A percentile compares a stretch with the other conserved stretches of the same genome.
Evolutionary conservation across 2,113 vertebrate species (phyloP).

Genomic region (Sula dactylatra): DNA sequence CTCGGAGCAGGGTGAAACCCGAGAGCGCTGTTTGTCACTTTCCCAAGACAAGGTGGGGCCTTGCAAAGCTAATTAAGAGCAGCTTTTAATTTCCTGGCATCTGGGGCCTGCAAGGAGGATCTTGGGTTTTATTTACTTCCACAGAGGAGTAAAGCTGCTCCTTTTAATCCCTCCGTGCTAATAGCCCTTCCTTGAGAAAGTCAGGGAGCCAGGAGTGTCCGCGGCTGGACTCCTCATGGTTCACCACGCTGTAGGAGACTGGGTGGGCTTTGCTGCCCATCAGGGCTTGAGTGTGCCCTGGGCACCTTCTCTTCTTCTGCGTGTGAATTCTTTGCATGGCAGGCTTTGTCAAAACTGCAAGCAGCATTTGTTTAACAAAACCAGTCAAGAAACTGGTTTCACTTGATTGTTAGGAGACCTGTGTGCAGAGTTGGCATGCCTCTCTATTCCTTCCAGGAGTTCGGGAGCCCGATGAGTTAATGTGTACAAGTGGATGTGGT

Average conservation of each 20-base stretch:
- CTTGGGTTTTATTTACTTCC: neutral
- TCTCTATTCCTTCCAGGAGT: neutral
- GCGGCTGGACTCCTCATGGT: neutral
- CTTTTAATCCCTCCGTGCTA: neutral
- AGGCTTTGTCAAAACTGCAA: neutral
- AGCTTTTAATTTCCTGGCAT: constrained; percentile 48
- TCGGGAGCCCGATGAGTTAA: neutral
- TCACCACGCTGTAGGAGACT: accelerated
- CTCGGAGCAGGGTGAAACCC: neutral
- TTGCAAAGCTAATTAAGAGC: constrained; percentile 27
- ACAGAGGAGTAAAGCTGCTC: neutral
- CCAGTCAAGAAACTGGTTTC: constrained; percentile 41
- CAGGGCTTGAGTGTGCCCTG: accelerated
- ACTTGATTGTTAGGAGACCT: neutral
- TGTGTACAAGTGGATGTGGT: neutral
- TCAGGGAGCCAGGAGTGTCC: accelerated
- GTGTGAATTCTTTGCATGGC: neutral
- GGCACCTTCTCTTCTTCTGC: neutral
- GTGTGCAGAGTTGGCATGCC: neutral
- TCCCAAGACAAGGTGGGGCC: constrained; percentile 19
- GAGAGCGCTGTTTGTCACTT: neutral
- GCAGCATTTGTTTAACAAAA: constrained; percentile 23
- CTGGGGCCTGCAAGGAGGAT: neutral
- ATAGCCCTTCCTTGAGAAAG: neutral
- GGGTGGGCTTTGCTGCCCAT: neutral